Evolutionary conservation across 37 sponge, comb jelly and placozoan genomes (phyloP).

Genomic region (Dysidea cf. avara): DNA sequence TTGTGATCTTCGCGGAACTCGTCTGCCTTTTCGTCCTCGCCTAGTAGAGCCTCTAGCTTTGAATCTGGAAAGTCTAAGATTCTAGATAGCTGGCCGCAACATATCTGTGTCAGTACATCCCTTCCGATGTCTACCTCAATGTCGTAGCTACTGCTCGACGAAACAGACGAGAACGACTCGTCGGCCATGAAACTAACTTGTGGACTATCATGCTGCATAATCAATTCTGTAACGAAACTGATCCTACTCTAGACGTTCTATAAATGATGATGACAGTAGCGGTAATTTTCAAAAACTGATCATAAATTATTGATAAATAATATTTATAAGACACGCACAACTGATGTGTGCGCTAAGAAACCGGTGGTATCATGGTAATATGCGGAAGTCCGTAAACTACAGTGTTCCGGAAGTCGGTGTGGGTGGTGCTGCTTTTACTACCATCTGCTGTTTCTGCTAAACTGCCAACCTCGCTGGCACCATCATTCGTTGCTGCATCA

Average conservation of each 20-base stretch:
- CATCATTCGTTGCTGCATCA: background rate
- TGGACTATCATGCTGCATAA: no score
- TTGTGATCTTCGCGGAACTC: conserved; percentile 10
- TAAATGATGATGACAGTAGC: background rate
- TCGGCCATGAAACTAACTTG: no score
- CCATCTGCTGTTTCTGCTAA: no score
- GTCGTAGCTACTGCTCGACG: conserved; percentile 49
- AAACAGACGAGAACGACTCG: conserved; percentile 31
- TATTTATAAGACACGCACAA: conserved; percentile 9
- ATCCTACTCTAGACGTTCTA: background rate
- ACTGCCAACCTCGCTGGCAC: no score
- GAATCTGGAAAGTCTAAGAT: conserved; percentile 66
- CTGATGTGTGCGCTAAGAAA: background rate
- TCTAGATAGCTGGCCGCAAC: conserved; percentile 71
- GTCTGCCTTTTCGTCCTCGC: conserved; percentile 34
- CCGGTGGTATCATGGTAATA: conserved; percentile 27
- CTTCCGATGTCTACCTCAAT: conserved; percentile 65
- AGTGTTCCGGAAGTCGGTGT: no score
- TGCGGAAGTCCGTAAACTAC: conserved; percentile 78
- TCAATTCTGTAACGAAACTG: background rate
- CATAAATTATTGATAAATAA: background rate
- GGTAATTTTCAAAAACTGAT: no score
- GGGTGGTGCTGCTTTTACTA: no score
- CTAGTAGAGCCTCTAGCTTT: conserved; percentile 54
- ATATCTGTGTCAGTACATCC: conserved; percentile 63